Percentiles rank a stretch among this genome's conserved stretches.
phyloP scores from a whole-genome alignment of 2,113 vertebrate genomes.

The Podiceps cristatus region DNA sequence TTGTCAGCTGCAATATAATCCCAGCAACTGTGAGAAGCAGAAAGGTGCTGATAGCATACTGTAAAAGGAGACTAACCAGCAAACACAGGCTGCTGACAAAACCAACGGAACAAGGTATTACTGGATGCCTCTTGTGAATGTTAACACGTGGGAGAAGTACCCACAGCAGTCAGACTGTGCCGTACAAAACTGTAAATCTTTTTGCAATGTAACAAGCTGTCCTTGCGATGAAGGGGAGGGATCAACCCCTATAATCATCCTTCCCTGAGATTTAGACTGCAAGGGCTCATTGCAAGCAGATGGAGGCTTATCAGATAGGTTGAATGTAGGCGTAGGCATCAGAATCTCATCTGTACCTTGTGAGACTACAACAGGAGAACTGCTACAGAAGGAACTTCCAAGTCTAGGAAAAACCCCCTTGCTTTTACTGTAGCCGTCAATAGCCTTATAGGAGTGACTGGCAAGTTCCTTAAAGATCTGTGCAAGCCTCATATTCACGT shows the following conservation, averaged over 20 bases:
- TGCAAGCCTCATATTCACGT: background rate
- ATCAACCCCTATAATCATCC: rapidly evolving
- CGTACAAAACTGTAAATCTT: too few species aligned
- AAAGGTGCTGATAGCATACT: background rate
- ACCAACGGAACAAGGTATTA: background rate
- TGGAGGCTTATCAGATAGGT: background rate
- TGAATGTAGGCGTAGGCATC: background rate
- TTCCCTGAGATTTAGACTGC: background rate
- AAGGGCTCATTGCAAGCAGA: background rate
- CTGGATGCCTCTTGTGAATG: background rate
- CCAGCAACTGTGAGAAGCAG: background rate
- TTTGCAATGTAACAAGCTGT: background rate
- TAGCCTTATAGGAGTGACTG: background rate
- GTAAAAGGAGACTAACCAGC: background rate
- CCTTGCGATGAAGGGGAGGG: background rate
- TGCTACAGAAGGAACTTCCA: background rate
- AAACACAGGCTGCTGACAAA: background rate
- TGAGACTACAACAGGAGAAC: background rate
- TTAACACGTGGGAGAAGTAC: background rate
- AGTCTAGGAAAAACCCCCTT: background rate
- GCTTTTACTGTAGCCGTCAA: background rate
- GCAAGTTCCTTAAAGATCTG: background rate
- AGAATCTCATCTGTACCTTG: background rate
- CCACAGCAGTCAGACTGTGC: background rate
- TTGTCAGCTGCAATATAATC: background rate